Percentiles rank a stretch among this genome's conserved stretches.
Evolutionary conservation across 2,888 invertebrate genomes (phyloP).

Genomic region (Xanthorhoe designata): DNA sequence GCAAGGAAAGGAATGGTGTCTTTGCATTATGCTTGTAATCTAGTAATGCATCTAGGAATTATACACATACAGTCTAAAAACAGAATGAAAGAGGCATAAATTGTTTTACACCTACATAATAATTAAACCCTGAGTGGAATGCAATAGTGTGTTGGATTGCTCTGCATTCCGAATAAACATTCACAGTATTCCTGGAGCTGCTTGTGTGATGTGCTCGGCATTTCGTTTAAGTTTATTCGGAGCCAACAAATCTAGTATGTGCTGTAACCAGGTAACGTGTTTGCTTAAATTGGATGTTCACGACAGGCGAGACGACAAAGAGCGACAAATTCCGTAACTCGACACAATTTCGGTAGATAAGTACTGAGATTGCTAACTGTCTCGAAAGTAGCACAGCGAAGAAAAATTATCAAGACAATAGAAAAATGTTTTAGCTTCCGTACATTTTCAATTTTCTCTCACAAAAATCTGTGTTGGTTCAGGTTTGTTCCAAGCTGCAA

Average conservation of each 20-base stretch:
- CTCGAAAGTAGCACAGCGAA: conserved; percentile 24
- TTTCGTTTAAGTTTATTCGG: conserved; percentile 26
- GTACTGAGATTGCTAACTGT: conserved; percentile 24
- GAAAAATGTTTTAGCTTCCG: conserved; percentile 5
- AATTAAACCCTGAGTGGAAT: conserved; percentile 10
- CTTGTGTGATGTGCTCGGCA: conserved; percentile 15
- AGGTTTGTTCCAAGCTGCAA: conserved; percentile 5
- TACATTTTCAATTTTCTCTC: background rate
- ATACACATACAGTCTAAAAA: background rate
- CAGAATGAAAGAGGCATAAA: background rate
- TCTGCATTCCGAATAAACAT: conserved; percentile 27
- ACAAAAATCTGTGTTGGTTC: conserved; percentile 1
- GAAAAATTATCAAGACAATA: background rate
- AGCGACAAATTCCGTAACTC: conserved; percentile 54
- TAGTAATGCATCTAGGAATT: background rate
- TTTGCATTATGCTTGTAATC: too few species aligned
- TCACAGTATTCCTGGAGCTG: conserved; percentile 14
- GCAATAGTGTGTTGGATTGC: conserved; percentile 9
- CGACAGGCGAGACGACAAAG: conserved; percentile 47
- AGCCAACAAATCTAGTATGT: conserved; percentile 33
- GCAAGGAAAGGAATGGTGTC: background rate
- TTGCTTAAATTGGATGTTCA: conserved; percentile 58
- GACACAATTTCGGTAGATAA: conserved; percentile 46
- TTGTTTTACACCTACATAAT: background rate
- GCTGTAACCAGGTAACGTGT: conserved; percentile 47